Base-by-base conservation (phyloP, 2,797 vertebrate species). In the Alectoris magna region DNA sequence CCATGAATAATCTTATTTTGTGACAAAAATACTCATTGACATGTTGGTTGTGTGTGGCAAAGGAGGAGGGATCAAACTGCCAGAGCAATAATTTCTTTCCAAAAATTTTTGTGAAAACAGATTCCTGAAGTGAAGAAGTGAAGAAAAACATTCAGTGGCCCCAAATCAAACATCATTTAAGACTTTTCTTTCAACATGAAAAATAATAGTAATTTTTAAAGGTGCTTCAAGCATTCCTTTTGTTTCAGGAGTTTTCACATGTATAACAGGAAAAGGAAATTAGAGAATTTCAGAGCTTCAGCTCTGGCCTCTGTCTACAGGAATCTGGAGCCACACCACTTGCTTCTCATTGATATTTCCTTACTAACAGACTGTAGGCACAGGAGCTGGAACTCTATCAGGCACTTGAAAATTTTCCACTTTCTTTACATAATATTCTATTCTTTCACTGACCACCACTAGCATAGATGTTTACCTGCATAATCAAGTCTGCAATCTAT, bases 331-430 rank as follows among this genome's bases (percentile, higher is more conserved):
- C 22, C 11, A 7, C 29, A 13, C 15, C 14, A 23, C 4, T 5
- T 44, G 44, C 23, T 1, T 27, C 14, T 59, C 23, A 16, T 21
- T 15, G 39, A 18, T 1, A 0, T 38, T 36, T 34, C 17, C 7
- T 73, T 73, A 11, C 44, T 38, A 38, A 14, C 14, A n/a, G 9
- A 29, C 38, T 13, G 1, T 55, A 68, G 43, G 24, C 8, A 70
- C 7, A 48, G 14, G 19, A 11, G 11, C 26, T 74, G n/a, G 24
- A 71, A 44, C 2, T 3, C 18, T 63, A 41, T 46, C 26, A n/a
- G 66, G 39, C 14, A 48, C 29, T 69, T 68, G n/a, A 31, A 29
- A 22, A 15, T 46, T 19, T 69, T 80, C 46, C 23, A 19, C 15
- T 68, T 75, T 22, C 6, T 27, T 26, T 46, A 34, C 17, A 43